A percentile compares a stretch with the other conserved stretches of the same genome.
These are phyloP conservation scores for Paratrypauchen microcephalus DNA, from an alignment of 2,797 vertebrate genomes.

Conservation along the genomic window DNA sequence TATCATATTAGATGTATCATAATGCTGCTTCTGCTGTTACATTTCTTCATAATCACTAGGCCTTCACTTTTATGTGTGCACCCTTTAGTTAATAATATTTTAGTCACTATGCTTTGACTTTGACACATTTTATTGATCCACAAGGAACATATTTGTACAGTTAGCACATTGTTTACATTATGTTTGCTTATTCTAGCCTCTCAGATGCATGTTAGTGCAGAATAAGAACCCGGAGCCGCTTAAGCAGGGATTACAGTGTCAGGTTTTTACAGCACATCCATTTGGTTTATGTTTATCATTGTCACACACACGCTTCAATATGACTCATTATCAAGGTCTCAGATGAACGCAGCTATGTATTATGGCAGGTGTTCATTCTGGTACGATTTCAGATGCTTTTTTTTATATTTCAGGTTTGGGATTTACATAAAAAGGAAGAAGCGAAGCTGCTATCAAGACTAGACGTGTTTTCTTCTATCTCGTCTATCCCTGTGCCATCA, in stretches of 20 bases:
- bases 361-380: not conserved
- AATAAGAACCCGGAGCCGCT: conserved; percentile 49
- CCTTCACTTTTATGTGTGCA: not conserved
- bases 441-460: conserved; percentile 59
- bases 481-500: conserved; percentile 64
- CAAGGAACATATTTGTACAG: too few species aligned
- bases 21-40: not conserved
- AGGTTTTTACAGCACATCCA: conserved; percentile 64
- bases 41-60: not conserved
- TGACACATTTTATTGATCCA: too few species aligned
- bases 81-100: not conserved
- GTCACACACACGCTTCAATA: conserved; percentile 26
- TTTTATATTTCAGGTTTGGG: conserved; percentile 53
- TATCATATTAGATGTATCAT: not conserved
- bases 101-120: too few species aligned
- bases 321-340: conserved; percentile 5
- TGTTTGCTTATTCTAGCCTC: not conserved
- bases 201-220: conserved; percentile 34
- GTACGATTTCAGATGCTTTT: not conserved
- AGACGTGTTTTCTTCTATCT: conserved; percentile 45
- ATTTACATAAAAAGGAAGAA: conserved; percentile 69
- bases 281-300: conserved; percentile 40
- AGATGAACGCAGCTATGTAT: not conserved
- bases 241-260: conserved; percentile 70
- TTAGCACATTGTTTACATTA: not conserved